These are phyloP conservation scores for Drosophila buzzatii DNA, from an alignment of 2,888 invertebrate genomes.

Conservation along the genomic window DNA sequence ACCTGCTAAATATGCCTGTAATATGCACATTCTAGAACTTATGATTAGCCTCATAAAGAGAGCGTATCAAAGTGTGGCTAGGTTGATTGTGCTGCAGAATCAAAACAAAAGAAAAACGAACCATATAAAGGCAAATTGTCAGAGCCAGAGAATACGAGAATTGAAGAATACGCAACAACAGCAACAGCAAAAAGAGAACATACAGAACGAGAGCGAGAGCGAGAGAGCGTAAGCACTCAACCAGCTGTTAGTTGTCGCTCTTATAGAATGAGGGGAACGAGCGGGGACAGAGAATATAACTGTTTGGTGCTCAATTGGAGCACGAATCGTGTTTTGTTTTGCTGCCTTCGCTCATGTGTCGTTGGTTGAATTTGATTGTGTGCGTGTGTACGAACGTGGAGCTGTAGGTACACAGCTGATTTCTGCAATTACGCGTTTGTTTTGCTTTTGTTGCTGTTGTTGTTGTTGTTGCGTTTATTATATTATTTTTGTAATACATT, in stretches of 20 bases:
- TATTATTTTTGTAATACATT: slow-evolving; percentile 57
- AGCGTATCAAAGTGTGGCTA: slow-evolving; percentile 36
- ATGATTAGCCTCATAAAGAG: slow-evolving; percentile 4
- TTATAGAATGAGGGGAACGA: slow-evolving; percentile 21
- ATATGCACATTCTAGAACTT: background rate
- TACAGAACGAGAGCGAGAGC: background rate
- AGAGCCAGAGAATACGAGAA: slow-evolving; percentile 34
- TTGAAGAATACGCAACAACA: slow-evolving; percentile 4
- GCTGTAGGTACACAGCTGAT: slow-evolving; percentile 84
- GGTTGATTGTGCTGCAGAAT: slow-evolving; percentile 34
- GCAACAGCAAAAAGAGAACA: slow-evolving; percentile 3
- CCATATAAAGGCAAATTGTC: slow-evolving; percentile 61
- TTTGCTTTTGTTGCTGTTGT: slow-evolving; percentile 70
- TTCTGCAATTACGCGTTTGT: slow-evolving; percentile 82
- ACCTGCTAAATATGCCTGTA: background rate
- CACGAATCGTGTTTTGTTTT: slow-evolving; percentile 56
- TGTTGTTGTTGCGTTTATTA: slow-evolving; percentile 41
- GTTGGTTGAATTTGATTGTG: slow-evolving; percentile 38
- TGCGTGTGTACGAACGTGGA: slow-evolving; percentile 45
- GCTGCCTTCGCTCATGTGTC: slow-evolving; percentile 54
- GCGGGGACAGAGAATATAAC: slow-evolving; percentile 16
- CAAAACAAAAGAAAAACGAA: slow-evolving; percentile 64
- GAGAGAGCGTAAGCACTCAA: slow-evolving; percentile 22
- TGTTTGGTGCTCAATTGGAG: slow-evolving; percentile 61
- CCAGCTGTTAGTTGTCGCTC: slow-evolving; percentile 50